Base-by-base conservation (phyloP, 1,140 invertebrate genomes). In the Rhynchophorus ferrugineus region DNA sequence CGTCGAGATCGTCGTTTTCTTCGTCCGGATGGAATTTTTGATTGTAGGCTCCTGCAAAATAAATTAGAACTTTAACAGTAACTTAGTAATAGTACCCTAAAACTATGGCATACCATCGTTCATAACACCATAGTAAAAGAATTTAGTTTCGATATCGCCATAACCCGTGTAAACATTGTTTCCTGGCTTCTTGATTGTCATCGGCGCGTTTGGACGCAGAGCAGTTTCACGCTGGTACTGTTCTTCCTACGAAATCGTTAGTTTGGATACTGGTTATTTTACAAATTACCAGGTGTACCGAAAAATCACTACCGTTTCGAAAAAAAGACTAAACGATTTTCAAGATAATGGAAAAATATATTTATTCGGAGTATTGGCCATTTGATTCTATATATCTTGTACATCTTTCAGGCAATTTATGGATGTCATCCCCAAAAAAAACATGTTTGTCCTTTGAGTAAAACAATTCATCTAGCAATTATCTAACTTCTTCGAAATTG, bases 121-220 rank as follows among this genome's bases (percentile, higher is more conserved):
- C 63, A 64, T 63, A 0, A 59, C 59, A 8, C 63, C 63, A 21
- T 64, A 64, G 44, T 56, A 63, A 37, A 59, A 64, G 39, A 64
- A 64, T 14, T 37, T 60, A 21, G 63, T 51, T 18, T 56, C 52
- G 0, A 60, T 53, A 33, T 64, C 61, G 2, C 63, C 63, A 50
- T 63, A 65, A 2, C 63, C 63, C 3, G 63, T 65, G 45, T 65
- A 65, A 14, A 61, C 57, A 37, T 61, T 59, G 13, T 58, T 58
- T 9, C 55, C 52, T 7, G 61, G 63, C 36, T 49, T 51, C 14
- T 48, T 55, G n/a, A 50, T 39, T 6, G n/a, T 20, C 1, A 22
- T 44, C 16, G 35, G 19, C 3, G 49, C 20, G 18, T 49, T 42
- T 2, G 56, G 49, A 35, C 57, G 44, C 29, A 63, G n/a, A 17